Conservation (phyloP, 1,140 invertebrate species). For the Choristoneura fumiferana region DNA sequence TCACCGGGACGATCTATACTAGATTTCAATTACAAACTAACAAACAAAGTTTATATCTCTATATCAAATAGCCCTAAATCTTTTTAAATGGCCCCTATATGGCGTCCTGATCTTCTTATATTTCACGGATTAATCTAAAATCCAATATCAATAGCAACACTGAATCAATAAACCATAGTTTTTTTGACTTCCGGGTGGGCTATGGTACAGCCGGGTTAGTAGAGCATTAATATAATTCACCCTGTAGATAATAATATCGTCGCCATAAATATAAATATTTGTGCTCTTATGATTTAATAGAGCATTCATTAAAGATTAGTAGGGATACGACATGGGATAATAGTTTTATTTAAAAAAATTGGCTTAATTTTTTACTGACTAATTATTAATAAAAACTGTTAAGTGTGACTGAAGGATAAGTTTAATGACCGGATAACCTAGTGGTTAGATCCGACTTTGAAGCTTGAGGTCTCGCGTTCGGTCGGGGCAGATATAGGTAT, state of each 20-base stretch:
- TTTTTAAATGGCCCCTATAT: not conserved
- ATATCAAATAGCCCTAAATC: no score
- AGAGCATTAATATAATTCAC: conserved; percentile 53
- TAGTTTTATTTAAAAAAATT: no score
- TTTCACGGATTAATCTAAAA: conserved; percentile 11
- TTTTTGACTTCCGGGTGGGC: conserved; percentile 41
- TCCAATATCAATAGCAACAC: conserved; percentile 9
- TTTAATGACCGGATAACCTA: no score
- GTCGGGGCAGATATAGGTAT: no score
- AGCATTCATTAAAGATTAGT: conserved; percentile 27
- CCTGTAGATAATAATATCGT: conserved; percentile 38
- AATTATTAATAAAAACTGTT: no score
- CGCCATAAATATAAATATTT: conserved; percentile 61
- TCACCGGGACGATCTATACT: no score
- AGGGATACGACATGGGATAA: conserved; percentile 33
- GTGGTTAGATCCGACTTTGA: no score
- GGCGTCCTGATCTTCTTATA: conserved; percentile 6
- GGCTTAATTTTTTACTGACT: no score
- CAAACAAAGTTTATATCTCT: no score
- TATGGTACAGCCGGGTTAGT: conserved; percentile 34
- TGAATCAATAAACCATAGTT: conserved; percentile 8
- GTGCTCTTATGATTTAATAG: conserved; percentile 52
- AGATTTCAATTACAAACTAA: no score
- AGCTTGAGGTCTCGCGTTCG: no score
- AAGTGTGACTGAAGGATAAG: no score